These are phyloP conservation scores for Ciconia stormi DNA, from an alignment of 2,113 vertebrate species.

Conservation along the genomic window DNA sequence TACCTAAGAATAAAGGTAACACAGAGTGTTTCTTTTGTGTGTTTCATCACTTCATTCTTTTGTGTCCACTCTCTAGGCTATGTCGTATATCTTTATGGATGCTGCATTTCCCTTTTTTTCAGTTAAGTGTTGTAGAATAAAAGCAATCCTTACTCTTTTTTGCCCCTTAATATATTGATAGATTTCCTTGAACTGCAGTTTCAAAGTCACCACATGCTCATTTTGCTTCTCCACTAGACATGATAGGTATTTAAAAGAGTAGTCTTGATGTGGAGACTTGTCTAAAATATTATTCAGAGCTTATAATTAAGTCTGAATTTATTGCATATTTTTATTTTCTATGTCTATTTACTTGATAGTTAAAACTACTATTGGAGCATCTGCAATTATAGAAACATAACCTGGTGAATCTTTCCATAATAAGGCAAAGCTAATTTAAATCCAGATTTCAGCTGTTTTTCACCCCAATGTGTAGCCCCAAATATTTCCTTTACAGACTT, in stretches of 20 bases:
- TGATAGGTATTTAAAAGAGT: not conserved
- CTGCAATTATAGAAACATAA: not conserved
- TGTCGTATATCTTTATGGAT: not conserved
- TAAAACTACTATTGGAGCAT: not conserved
- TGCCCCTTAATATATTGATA: not conserved
- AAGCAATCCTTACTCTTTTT: not conserved
- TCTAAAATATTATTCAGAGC: not conserved
- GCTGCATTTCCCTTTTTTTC: not conserved
- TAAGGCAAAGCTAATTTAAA: not conserved
- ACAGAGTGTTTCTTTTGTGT: not conserved
- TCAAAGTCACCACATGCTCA: not conserved
- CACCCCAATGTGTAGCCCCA: not conserved
- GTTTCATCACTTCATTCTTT: not conserved
- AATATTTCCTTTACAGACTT: not conserved
- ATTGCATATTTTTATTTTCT: not conserved
- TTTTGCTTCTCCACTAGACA: not conserved
- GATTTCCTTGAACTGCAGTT: slow-evolving; percentile 15
- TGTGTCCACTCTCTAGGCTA: not conserved
- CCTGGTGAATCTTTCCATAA: not conserved
- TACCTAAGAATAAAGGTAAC: not conserved
- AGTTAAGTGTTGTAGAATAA: not conserved
- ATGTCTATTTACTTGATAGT: not conserved
- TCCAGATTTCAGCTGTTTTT: not conserved
- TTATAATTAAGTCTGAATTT: not conserved
- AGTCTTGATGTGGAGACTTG: not conserved